Conservation (phyloP, 2,888 invertebrate species). For the Microctonus brassicae region DNA sequence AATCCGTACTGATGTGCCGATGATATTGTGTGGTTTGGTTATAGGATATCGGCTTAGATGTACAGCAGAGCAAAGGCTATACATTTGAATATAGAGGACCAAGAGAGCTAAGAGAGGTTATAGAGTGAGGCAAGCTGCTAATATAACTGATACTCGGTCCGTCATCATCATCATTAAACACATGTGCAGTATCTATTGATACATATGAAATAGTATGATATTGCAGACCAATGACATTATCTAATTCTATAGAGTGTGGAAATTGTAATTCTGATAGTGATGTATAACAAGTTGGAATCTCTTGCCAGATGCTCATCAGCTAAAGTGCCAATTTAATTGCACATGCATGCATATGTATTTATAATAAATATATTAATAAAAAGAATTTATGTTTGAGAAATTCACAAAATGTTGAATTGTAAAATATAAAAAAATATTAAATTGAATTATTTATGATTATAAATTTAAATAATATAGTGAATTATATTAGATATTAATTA, state of each 20-base stretch:
- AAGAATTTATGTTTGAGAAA: too few species aligned
- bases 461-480: too few species aligned
- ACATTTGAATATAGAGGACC: not conserved
- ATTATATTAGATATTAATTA: too few species aligned
- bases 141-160: not conserved
- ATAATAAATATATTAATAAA: too few species aligned
- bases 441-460: too few species aligned
- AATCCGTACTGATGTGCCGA: constrained; percentile 23
- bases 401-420: too few species aligned
- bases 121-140: too few species aligned
- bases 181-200: not conserved
- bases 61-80: constrained; percentile 38
- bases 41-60: constrained; percentile 47
- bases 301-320: constrained; percentile 29
- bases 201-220: constrained; percentile 46
- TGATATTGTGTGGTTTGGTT: constrained; percentile 38
- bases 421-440: too few species aligned
- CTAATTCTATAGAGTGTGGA: constrained; percentile 49
- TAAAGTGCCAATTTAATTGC: constrained; percentile 10
- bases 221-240: constrained; percentile 62
- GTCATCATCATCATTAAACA: not conserved
- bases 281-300: constrained; percentile 24
- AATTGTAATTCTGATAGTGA: constrained; percentile 41
- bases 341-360: not conserved
- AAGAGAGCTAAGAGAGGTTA: too few species aligned